A percentile compares a stretch with the other conserved stretches of the same genome.
Conservation (phyloP, 2,113 vertebrate species). For the Myanophis thanlyinensis region DNA sequence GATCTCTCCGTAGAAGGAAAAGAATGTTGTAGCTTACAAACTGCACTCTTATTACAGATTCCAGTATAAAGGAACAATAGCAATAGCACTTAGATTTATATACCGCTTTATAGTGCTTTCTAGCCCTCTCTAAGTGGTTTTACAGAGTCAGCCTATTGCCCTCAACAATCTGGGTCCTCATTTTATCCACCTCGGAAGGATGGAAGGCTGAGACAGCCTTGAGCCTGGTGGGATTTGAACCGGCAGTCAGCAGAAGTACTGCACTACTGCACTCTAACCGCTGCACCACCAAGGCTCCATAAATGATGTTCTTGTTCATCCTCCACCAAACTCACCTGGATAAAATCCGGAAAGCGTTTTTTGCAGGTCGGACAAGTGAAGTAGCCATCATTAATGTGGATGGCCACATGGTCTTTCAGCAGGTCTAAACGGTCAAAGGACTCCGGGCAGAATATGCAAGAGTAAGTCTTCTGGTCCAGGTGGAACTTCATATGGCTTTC, state of each 20-base stretch:
- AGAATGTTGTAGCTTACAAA: background rate
- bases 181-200: too few species aligned
- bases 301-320: rapidly evolving
- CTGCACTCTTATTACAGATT: background rate
- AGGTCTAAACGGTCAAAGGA: slow-evolving; percentile 91
- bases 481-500: slow-evolving; percentile 94
- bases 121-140: too few species aligned
- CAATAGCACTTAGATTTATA: too few species aligned
- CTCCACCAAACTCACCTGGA: slow-evolving; percentile 79
- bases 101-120: too few species aligned
- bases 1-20: background rate
- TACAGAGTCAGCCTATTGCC: too few species aligned
- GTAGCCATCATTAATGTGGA: slow-evolving; percentile 86
- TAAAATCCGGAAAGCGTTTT: slow-evolving; percentile 93
- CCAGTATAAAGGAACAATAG: background rate
- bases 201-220: too few species aligned
- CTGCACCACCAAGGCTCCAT: too few species aligned
- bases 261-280: too few species aligned
- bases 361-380: slow-evolving; percentile 95
- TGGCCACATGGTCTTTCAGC: slow-evolving; percentile 88
- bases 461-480: slow-evolving; percentile 89
- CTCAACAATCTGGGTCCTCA: too few species aligned
- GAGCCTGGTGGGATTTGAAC: too few species aligned
- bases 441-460: slow-evolving; percentile 90
- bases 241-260: too few species aligned